Evolutionary conservation across 2,797 vertebrate species (phyloP), one percentile per base, ranked within the genome.

Genomic region (Sebastes elongatus): DNA sequence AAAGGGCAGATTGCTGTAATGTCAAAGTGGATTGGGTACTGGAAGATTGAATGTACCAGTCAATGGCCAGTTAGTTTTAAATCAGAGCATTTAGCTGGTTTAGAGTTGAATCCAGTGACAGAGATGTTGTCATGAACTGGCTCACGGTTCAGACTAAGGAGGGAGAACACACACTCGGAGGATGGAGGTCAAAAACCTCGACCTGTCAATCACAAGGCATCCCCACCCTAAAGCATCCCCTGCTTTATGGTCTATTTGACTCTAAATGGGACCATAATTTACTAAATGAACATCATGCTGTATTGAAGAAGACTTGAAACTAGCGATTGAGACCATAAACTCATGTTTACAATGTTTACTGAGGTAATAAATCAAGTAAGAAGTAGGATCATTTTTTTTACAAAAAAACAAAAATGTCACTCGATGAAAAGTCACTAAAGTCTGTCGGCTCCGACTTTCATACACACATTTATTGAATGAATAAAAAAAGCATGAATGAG

Each of bases 401-500:
- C 8, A 7, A 13, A 63, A 23, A 62, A 63, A 33, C 59, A n/a
- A n/a, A 61, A n/a, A 33, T 13, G 60, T 33, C 59, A 42, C 23
- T 18, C 25, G 11, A 25, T 10, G 14, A 5, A 8, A 28, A 42
- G 35, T 38, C 35, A 38, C 35, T 38, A 38, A 38, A 38, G 55
- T 42, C 23, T 16, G 13, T 33, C 6, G 20, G 28, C 30, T 38
- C 6, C 4, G 4, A 59, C 8, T 32, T 60, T 25, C 22, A 38
- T 10, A 2, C 9, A 66, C 18, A 30, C 22, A 57, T 27, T 69
- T n/a, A 10, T 10, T 59, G 63, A 76, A 63, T 81, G 38, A 61
- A 42, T 60, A 57, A 56, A 52, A 49, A 52, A 60, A 20, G 7
- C 42, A 74, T 70, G 76, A 72, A 86, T 73, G 33, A 71, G 8